Evolutionary conservation across 2,113 vertebrate genomes (phyloP).

Genomic region (Thryonomys swinderianus): DNA sequence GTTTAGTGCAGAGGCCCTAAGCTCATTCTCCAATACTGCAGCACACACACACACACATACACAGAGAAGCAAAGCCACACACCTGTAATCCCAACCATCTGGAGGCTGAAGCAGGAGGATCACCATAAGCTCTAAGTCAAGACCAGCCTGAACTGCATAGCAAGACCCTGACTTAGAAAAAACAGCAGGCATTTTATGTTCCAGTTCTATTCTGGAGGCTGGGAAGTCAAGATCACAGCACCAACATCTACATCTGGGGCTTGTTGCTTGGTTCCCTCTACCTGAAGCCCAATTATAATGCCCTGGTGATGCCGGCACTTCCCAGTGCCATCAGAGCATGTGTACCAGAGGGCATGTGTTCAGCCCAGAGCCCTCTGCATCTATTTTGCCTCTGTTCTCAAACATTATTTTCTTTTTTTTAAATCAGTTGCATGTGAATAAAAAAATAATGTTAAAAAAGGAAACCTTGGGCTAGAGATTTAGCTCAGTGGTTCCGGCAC

Average conservation of each 20-base stretch:
- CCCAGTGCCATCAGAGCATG: background rate
- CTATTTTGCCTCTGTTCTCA: background rate
- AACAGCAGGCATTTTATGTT: background rate
- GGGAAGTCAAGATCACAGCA: background rate
- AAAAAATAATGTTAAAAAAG: too few species aligned
- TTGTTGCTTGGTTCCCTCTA: background rate
- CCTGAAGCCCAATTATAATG: background rate
- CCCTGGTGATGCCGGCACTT: background rate
- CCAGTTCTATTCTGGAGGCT: background rate
- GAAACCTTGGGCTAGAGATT: too few species aligned
- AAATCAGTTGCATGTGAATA: background rate
- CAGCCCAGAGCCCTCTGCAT: background rate
- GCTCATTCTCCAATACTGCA: background rate
- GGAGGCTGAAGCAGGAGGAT: background rate
- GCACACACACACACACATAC: background rate
- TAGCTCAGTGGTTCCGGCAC: too few species aligned
- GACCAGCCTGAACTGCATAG: background rate
- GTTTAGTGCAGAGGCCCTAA: background rate
- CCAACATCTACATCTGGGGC: too few species aligned
- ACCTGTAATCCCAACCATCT: background rate
- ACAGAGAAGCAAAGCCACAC: background rate
- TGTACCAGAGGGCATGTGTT: background rate
- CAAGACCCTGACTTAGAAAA: background rate
- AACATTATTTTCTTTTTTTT: background rate
- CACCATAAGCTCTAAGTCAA: background rate